Base-by-base conservation (phyloP, 2,888 invertebrate species). In the Cactoblastis cactorum region DNA sequence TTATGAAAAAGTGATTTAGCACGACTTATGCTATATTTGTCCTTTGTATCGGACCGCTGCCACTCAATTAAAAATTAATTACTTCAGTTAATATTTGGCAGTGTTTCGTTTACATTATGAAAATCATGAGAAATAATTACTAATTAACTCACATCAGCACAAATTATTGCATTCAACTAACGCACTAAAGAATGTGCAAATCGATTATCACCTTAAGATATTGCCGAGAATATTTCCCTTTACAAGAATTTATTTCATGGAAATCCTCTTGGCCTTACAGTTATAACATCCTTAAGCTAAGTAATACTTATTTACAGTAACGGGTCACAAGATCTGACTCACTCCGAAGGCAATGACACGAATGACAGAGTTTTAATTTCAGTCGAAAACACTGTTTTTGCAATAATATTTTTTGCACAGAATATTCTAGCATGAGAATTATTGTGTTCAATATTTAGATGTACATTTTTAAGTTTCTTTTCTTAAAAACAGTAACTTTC, bases 151-250 rank as follows among this genome's bases (percentile, higher is more conserved):
- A 43, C 28, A 28, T 32, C 43, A 43, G 24, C 43, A 17, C 14
- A 55, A 54, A 54, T 57, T 50, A 55, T 49, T 50, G 50, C 48
- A 39, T 54, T 51, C 50, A 49, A 55, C 59, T 56, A 57, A 51
- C 49, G 28, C 14, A 41, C 52, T 53, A 58, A 53, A 45, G 12
- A 35, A 53, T 53, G 53, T 59, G 54, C 55, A 53, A 52, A 55
- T n/a, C n/a, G n/a, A n/a, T n/a, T 52, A 55, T 53, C 52, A 53
- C 51, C 50, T 56, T 53, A 49, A 45, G 37, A 52, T 53, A 58
- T 22, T 46, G 37, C 54, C 55, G 54, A 50, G 51, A 54, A 52
- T 51, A 53, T 53, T 49, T 52, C 51, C 50, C 28, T 35, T 38
- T 38, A 35, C 45, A 49, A 33, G 5, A 1, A 32, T 1, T 17